These are phyloP conservation scores for Amphimedon queenslandica DNA, from an alignment of 37 sponge, comb jelly and placozoan genomes.

Conservation along the genomic window DNA sequence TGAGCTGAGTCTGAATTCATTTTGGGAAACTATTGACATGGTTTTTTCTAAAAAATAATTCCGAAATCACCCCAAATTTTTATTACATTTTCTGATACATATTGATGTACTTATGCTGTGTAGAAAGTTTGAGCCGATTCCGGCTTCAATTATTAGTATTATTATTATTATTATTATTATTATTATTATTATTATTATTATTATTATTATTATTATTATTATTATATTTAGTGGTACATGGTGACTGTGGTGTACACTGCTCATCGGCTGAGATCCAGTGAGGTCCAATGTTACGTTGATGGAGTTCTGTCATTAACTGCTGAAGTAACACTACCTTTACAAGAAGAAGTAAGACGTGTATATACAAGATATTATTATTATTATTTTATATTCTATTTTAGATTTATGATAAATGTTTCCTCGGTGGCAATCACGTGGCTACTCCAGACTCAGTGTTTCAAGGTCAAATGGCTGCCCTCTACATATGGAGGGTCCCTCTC, in stretches of 20 bases:
- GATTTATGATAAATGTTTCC: conserved; percentile 92
- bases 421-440: conserved; percentile 75
- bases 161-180: too few species aligned
- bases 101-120: too few species aligned
- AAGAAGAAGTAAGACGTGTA: conserved; percentile 50
- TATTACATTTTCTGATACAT: too few species aligned
- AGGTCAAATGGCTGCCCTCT: conserved; percentile 86
- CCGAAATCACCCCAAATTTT: too few species aligned
- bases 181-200: too few species aligned
- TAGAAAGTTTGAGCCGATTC: too few species aligned
- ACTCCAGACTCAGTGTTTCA: conserved; percentile 67
- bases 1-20: too few species aligned
- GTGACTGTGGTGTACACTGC: conserved; percentile 70
- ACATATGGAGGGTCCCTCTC: conserved; percentile 74
- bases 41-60: too few species aligned
- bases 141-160: too few species aligned
- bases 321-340: conserved; percentile 43
- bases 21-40: too few species aligned
- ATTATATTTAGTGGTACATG: conserved; percentile 83
- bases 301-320: conserved; percentile 48
- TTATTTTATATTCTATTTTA: conserved; percentile 16
- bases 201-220: not conserved
- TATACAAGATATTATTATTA: too few species aligned
- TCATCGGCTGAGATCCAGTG: conserved; percentile 60
- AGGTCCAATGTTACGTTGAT: conserved; percentile 64